Conservation (phyloP, 2,888 invertebrate genomes). For the Chaetogeoica ovagalla region DNA sequence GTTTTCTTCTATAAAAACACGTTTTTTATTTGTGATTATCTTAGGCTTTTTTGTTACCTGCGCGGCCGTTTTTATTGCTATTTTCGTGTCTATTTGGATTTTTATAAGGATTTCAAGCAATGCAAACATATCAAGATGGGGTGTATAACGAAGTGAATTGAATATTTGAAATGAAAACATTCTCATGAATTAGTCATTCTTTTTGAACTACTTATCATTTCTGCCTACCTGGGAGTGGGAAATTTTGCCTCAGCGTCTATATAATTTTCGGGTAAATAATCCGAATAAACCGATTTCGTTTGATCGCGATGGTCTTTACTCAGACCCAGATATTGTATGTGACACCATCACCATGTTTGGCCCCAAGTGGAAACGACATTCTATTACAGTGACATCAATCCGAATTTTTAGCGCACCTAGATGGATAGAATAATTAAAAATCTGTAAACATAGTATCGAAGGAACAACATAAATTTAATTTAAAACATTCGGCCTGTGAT, state of each 20-base stretch:
- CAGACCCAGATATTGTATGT: not conserved
- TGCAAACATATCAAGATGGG: too few species aligned
- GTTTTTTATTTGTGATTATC: too few species aligned
- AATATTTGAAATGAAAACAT: too few species aligned
- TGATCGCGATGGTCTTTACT: not conserved
- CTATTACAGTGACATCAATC: not conserved
- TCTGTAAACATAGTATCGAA: slow-evolving; percentile 9
- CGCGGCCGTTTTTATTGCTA: too few species aligned
- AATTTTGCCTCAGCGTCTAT: slow-evolving; percentile 1
- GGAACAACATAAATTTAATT: slow-evolving; percentile 12
- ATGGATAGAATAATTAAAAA: slow-evolving; percentile 24
- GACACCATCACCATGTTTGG: slow-evolving; percentile 2
- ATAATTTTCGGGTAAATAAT: slow-evolving; percentile 11
- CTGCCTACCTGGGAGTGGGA: not conserved
- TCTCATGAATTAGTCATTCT: not conserved
- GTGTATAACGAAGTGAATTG: too few species aligned
- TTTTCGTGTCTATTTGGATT: not conserved
- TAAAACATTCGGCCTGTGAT: slow-evolving; percentile 16
- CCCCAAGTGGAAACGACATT: slow-evolving; percentile 5
- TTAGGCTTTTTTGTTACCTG: too few species aligned
- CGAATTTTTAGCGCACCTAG: not conserved
- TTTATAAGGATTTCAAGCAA: not conserved
- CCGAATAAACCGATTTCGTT: slow-evolving; percentile 12
- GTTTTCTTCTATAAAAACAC: too few species aligned
- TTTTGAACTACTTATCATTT: not conserved